phyloP scores from a whole-genome alignment of 2,888 invertebrate genomes.

The Galerucella nymphaeae region DNA sequence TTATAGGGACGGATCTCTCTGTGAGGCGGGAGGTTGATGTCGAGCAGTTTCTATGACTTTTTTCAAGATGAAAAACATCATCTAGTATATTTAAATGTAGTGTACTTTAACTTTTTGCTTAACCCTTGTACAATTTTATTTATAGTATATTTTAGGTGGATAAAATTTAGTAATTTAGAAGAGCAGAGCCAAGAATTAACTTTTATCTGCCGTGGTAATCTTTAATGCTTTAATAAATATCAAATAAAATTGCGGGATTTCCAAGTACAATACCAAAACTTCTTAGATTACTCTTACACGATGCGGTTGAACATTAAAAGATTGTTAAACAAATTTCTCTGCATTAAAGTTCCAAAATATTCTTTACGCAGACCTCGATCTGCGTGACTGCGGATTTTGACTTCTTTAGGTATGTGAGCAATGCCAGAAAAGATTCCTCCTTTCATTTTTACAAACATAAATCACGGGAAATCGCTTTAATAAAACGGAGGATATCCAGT shows the following conservation, averaged over 20 bases:
- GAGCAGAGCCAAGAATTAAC: not conserved
- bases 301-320: too few relatives aligned
- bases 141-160: constrained; percentile 3
- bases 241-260: constrained; percentile 39
- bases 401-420: constrained; percentile 64
- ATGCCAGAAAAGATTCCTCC: constrained; percentile 62
- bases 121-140: not conserved
- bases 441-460: constrained; percentile 64
- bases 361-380: not conserved
- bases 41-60: too few relatives aligned
- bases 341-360: not conserved
- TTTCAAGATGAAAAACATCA: too few relatives aligned
- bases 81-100: too few relatives aligned
- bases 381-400: constrained; percentile 48
- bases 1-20: constrained; percentile 15
- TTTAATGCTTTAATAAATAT: constrained; percentile 41
- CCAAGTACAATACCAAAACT: too few relatives aligned
- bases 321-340: too few relatives aligned
- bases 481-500: constrained; percentile 57
- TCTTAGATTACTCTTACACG: too few relatives aligned
- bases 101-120: too few relatives aligned
- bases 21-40: constrained; percentile 14
- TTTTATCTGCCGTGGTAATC: constrained; percentile 38
- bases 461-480: constrained; percentile 64
- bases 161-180: constrained; percentile 1